A percentile compares a stretch with the other conserved stretches of the same genome.
Evolutionary conservation across 2,113 vertebrate species (phyloP).

Genomic region (Lepus europaeus): DNA sequence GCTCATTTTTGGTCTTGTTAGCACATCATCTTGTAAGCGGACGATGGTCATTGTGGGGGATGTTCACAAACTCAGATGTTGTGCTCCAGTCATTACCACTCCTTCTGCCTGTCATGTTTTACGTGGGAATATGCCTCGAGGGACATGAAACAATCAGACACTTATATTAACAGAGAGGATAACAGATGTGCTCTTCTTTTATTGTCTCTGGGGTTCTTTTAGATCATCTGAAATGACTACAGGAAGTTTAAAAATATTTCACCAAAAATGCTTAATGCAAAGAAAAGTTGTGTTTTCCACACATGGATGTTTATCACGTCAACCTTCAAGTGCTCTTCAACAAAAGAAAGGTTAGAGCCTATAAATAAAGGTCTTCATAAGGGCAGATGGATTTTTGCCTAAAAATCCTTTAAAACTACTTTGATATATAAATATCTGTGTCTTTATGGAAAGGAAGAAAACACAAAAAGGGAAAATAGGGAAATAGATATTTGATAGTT

Average conservation of each 20-base stretch:
- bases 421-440: constrained; percentile 43
- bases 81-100: constrained; percentile 45
- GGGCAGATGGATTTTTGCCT: constrained; percentile 45
- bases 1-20: constrained; percentile 43
- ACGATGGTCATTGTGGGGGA: constrained; percentile 48
- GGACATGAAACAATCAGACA: constrained; percentile 79
- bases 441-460: constrained; percentile 62
- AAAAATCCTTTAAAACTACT: constrained; percentile 22
- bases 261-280: constrained; percentile 64
- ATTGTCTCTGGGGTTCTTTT: constrained; percentile 74
- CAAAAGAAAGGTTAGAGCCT: constrained; percentile 73
- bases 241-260: constrained; percentile 70
- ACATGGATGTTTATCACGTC: constrained; percentile 48
- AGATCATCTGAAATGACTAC: constrained; percentile 67
- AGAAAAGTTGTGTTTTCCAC: constrained; percentile 68
- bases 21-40: constrained; percentile 33
- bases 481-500: neutral
- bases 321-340: constrained; percentile 42
- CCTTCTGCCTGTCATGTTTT: constrained; percentile 67
- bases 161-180: constrained; percentile 70
- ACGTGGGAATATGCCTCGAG: constrained; percentile 68
- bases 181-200: constrained; percentile 77
- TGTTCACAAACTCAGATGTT: constrained; percentile 50
- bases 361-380: constrained; percentile 55
- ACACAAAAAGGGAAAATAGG: constrained; percentile 19